Conservation (phyloP, 2,113 vertebrate species). For the Eupsittula cactorum region DNA sequence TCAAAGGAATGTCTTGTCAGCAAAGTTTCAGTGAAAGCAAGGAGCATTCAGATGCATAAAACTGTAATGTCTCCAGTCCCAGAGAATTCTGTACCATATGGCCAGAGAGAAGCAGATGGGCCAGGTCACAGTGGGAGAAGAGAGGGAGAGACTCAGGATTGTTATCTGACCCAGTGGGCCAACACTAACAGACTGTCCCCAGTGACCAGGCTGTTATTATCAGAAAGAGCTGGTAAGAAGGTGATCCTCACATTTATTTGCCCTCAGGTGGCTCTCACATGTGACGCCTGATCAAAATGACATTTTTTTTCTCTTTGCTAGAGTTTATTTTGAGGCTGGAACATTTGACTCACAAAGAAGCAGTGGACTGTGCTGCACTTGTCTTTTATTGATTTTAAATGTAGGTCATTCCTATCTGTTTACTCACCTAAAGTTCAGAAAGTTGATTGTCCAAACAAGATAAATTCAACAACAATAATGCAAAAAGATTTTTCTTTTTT, state of each 20-base stretch:
- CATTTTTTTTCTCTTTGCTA: background rate
- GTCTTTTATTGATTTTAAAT: background rate
- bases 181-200: slow-evolving; percentile 40
- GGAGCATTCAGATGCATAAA: slow-evolving; percentile 53
- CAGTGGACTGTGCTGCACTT: background rate
- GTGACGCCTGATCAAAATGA: background rate
- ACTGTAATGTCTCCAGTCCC: slow-evolving; percentile 26
- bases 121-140: slow-evolving; percentile 66
- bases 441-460: background rate
- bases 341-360: slow-evolving; percentile 3
- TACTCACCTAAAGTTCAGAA: background rate
- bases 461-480: background rate
- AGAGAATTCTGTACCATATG: slow-evolving; percentile 68
- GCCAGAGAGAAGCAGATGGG: slow-evolving; percentile 74
- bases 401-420: background rate
- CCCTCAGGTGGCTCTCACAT: slow-evolving; percentile 53
- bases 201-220: slow-evolving; percentile 31
- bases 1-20: slow-evolving; percentile 44
- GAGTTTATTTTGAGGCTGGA: background rate
- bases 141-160: slow-evolving; percentile 29
- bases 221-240: slow-evolving; percentile 25
- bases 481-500: rapidly evolving
- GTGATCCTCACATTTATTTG: slow-evolving; percentile 30
- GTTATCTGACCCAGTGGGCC: slow-evolving; percentile 59
- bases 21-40: slow-evolving; percentile 32